Conservation (phyloP, 2,888 invertebrate genomes). For the Galerucella pusilla region DNA sequence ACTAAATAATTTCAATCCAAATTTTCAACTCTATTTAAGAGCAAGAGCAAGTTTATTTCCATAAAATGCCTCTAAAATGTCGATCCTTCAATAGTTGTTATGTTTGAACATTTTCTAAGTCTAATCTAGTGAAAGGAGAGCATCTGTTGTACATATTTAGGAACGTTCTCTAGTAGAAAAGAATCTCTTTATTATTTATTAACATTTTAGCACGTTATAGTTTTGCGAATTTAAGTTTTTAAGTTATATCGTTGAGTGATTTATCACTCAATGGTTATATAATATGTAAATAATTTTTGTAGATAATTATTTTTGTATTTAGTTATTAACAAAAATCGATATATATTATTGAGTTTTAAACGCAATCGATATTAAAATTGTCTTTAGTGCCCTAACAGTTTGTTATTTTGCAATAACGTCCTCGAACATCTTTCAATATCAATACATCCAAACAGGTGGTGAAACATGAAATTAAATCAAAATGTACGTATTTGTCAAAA, state of each 20-base stretch:
- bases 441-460: too few species aligned
- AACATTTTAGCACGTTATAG: constrained; percentile 16
- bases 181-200: constrained; percentile 17
- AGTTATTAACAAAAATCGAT: constrained; percentile 13
- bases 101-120: too few species aligned
- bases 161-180: constrained; percentile 4
- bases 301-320: constrained; percentile 16
- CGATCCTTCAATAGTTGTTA: too few species aligned
- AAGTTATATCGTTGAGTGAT: neutral
- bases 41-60: too few species aligned
- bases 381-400: neutral
- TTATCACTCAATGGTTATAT: too few species aligned
- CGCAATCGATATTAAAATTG: neutral
- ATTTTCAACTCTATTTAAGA: too few species aligned
- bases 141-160: constrained; percentile 30
- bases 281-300: constrained; percentile 31
- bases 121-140: neutral
- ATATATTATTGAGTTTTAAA: neutral
- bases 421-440: too few species aligned
- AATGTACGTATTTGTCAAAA: too few species aligned
- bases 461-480: too few species aligned
- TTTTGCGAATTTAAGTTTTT: constrained; percentile 18
- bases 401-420: too few species aligned
- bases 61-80: too few species aligned
- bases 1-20: neutral